A percentile compares a stretch with the other conserved stretches of the same genome.
Evolutionary conservation across 1,140 invertebrate species (phyloP).

Genomic region (Drosophila suzukii): DNA sequence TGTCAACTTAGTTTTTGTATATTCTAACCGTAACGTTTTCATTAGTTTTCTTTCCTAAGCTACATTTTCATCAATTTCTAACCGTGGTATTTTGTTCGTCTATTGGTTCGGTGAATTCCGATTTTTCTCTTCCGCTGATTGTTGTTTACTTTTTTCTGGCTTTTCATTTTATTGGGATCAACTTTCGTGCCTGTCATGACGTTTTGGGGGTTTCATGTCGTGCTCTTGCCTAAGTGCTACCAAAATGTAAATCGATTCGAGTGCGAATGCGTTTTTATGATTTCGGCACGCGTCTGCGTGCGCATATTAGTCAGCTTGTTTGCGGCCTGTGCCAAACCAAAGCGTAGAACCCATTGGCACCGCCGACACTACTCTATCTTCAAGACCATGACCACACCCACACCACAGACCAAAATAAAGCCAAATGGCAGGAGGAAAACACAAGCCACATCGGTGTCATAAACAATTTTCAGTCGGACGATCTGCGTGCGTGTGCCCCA

Average conservation of each 20-base stretch:
- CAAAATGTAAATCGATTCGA: conserved; percentile 77
- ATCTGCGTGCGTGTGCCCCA: conserved; percentile 29
- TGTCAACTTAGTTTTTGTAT: too few species aligned
- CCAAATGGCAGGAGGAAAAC: too few species aligned
- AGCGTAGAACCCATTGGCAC: background rate
- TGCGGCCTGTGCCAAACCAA: conserved; percentile 19
- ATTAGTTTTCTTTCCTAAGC: background rate
- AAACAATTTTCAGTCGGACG: conserved; percentile 50
- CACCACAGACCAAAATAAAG: conserved; percentile 2
- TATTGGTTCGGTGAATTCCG: background rate
- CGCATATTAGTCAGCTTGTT: conserved; percentile 57
- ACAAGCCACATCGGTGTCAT: conserved; percentile 32
- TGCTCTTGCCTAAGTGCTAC: conserved; percentile 56
- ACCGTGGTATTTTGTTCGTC: background rate
- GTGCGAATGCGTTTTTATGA: conserved; percentile 74
- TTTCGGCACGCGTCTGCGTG: conserved; percentile 80
- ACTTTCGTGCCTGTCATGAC: conserved; percentile 60
- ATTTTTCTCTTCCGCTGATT: conserved; percentile 12
- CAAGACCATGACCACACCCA: conserved; percentile 20
- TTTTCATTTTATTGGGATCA: conserved; percentile 67
- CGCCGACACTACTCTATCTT: conserved; percentile 1
- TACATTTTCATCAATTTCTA: background rate
- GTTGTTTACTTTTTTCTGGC: conserved; percentile 8
- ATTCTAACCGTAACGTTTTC: background rate
- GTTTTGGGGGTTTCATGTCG: conserved; percentile 42